A percentile compares a stretch with the other conserved stretches of the same genome.
Conservation (phyloP, 2,113 vertebrate species). For the Chunga burmeisteri region DNA sequence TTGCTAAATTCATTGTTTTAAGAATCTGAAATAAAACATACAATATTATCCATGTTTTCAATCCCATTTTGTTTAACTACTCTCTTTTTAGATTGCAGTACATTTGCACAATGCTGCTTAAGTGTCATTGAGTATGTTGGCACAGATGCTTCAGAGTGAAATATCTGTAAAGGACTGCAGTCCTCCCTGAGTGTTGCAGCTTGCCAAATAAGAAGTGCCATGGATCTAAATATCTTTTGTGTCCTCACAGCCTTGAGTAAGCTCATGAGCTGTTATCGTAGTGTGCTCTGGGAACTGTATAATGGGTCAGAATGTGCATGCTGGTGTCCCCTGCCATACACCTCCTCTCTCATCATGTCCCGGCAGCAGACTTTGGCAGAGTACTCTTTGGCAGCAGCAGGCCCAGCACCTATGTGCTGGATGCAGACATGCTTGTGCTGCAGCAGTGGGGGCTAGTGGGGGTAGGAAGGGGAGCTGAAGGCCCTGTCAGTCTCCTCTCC, state of each 20-base stretch:
- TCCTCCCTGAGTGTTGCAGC: neutral
- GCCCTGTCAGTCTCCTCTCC: accelerated
- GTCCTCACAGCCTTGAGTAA: neutral
- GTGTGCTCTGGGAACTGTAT: neutral
- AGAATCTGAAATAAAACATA: neutral
- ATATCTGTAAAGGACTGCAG: neutral
- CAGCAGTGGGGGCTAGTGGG: neutral
- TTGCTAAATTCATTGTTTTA: neutral
- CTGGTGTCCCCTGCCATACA: accelerated
- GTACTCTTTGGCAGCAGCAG: accelerated
- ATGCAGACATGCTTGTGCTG: neutral
- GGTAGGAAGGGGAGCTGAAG: neutral
- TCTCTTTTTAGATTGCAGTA: neutral
- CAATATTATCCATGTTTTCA: neutral
- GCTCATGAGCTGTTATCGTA: neutral
- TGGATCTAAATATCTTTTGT: neutral
- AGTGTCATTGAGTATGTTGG: neutral
- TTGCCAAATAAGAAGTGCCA: neutral
- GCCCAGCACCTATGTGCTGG: neutral
- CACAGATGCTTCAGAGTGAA: neutral
- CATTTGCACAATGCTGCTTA: neutral
- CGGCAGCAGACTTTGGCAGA: neutral
- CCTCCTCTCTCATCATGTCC: neutral
- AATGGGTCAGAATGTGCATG: accelerated
- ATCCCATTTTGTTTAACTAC: neutral